These are phyloP conservation scores for Calliopsis andreniformis DNA, from an alignment of 1,140 invertebrate genomes.

Conservation along the genomic window DNA sequence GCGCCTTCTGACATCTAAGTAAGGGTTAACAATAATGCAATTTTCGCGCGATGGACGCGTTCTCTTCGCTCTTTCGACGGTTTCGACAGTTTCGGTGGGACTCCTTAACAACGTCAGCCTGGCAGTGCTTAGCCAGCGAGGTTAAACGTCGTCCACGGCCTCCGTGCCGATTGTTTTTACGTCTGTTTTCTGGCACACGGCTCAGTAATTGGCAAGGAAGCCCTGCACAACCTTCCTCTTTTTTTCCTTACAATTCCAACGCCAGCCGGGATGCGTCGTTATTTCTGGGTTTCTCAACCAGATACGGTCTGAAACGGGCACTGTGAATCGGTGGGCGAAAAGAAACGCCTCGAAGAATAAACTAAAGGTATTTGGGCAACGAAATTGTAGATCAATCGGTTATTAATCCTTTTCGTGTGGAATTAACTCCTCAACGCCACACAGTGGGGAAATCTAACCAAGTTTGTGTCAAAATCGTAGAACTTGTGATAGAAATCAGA, in stretches of 20 bases:
- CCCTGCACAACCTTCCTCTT: constrained; percentile 18
- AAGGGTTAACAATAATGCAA: constrained; percentile 52
- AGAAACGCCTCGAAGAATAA: neutral
- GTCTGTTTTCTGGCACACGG: constrained; percentile 54
- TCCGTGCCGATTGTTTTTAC: constrained; percentile 57
- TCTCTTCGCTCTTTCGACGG: constrained; percentile 52
- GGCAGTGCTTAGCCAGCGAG: constrained; percentile 29
- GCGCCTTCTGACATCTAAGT: constrained; percentile 57
- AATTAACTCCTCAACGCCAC: no score
- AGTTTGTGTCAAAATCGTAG: no score
- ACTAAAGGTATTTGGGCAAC: neutral
- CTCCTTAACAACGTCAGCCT: constrained; percentile 50
- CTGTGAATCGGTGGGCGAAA: constrained; percentile 7
- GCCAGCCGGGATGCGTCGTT: constrained; percentile 5
- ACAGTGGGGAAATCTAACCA: no score
- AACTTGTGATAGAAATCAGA: no score
- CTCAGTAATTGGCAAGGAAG: constrained; percentile 52
- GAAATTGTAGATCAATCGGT: neutral
- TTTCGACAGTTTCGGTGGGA: constrained; percentile 59
- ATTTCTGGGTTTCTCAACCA: neutral
- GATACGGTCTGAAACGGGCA: neutral
- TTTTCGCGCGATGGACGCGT: constrained; percentile 64
- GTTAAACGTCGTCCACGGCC: constrained; percentile 24
- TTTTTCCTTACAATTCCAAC: constrained; percentile 30
- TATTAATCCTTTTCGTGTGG: no score